Percentiles rank a stretch among this genome's conserved stretches.
Conservation (phyloP, 2,797 vertebrate species). For the Prionace glauca region DNA sequence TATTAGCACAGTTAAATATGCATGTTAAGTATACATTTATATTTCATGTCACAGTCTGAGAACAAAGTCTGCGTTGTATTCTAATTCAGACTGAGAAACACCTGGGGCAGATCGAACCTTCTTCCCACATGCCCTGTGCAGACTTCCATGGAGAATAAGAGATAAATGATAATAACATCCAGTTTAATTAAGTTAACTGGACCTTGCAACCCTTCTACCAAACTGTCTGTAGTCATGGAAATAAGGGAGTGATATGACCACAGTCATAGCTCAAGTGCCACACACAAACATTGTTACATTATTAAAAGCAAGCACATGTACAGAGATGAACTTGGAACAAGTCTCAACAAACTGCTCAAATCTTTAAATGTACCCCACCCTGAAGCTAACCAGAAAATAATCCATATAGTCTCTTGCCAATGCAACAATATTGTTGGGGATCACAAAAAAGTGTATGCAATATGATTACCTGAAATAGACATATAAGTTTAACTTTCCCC, state of each 20-base stretch:
- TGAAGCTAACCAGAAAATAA: background rate
- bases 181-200: background rate
- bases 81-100: background rate
- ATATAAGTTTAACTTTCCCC: background rate
- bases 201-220: background rate
- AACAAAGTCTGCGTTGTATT: background rate
- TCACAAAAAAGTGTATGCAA: background rate
- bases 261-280: background rate
- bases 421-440: background rate
- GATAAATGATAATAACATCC: background rate
- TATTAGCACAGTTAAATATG: constrained; percentile 11
- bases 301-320: background rate
- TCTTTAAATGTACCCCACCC: background rate
- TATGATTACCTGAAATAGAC: background rate
- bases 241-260: background rate
- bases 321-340: background rate
- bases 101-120: background rate
- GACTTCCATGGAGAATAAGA: background rate
- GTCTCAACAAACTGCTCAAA: background rate
- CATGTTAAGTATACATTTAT: constrained; percentile 5
- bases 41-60: background rate
- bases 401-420: background rate
- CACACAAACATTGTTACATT: background rate
- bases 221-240: constrained; percentile 22
- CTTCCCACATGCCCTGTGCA: background rate